Percentiles rank a stretch among this genome's conserved stretches.
phyloP scores from a whole-genome alignment of 2,113 vertebrate species.

The Cyphomyrus plagiostoma region DNA sequence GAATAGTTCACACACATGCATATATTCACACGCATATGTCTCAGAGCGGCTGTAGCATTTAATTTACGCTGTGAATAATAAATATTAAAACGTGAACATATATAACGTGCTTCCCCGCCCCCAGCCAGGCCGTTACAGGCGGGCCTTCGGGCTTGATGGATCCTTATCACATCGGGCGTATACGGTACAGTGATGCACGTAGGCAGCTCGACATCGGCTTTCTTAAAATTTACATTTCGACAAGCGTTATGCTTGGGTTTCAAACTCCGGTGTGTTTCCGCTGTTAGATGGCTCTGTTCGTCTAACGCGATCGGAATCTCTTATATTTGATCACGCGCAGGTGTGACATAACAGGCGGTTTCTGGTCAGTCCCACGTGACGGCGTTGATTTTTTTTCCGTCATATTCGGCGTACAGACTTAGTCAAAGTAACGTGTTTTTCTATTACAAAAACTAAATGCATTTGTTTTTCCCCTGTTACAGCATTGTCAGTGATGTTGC shows the following conservation, averaged over 20 bases:
- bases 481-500: conserved; percentile 46
- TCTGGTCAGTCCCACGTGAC: background rate
- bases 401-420: background rate
- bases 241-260: background rate
- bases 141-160: background rate
- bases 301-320: background rate
- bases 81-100: background rate
- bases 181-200: background rate
- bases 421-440: background rate
- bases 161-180: background rate
- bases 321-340: background rate
- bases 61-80: background rate
- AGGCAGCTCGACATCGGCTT: background rate
- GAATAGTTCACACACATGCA: background rate
- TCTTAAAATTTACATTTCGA: background rate
- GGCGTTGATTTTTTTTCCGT: background rate
- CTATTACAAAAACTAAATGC: background rate
- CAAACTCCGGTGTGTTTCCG: background rate
- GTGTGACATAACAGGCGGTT: background rate
- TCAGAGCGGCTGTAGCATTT: background rate
- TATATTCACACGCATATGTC: background rate
- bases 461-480: background rate
- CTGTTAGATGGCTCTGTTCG: background rate
- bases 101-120: background rate
- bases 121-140: background rate